Percentiles rank a stretch among this genome's conserved stretches.
phyloP scores from a whole-genome alignment of 2,797 vertebrate genomes.

The Malacoraja senta region DNA sequence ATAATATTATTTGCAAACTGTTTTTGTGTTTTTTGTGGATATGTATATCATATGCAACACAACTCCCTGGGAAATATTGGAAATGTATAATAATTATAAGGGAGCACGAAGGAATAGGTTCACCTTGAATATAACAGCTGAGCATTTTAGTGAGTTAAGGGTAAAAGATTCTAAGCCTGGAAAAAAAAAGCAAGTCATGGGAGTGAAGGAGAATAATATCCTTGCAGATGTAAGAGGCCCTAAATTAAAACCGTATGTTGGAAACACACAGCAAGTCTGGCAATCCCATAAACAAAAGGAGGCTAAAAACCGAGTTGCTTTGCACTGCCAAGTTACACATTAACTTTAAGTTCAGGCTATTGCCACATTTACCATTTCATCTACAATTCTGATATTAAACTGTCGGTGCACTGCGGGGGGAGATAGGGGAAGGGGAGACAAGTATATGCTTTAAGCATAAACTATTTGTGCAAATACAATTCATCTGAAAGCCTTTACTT shows the following conservation, averaged over 20 bases:
- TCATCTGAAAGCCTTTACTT: background rate
- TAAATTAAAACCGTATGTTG: background rate
- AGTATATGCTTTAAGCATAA: background rate
- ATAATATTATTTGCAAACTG: background rate
- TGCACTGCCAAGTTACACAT: background rate
- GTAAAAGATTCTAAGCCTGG: background rate
- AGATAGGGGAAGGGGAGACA: background rate
- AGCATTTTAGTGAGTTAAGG: background rate
- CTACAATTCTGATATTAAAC: background rate
- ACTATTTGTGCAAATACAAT: background rate
- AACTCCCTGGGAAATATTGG: background rate
- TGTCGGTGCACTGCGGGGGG: background rate
- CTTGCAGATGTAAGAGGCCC: background rate
- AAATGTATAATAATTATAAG: background rate
- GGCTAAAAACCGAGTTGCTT: background rate
- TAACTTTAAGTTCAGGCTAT: background rate
- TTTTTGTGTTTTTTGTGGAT: background rate
- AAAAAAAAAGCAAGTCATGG: background rate
- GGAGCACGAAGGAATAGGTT: background rate
- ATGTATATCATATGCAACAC: background rate
- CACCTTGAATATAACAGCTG: background rate
- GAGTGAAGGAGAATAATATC: background rate
- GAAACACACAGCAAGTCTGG: background rate
- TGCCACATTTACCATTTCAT: background rate
- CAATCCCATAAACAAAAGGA: background rate